Percentiles rank a stretch among this genome's conserved stretches.
These are phyloP conservation scores for Malthinus flaveolus DNA, from an alignment of 2,888 invertebrate species.

Conservation along the genomic window DNA sequence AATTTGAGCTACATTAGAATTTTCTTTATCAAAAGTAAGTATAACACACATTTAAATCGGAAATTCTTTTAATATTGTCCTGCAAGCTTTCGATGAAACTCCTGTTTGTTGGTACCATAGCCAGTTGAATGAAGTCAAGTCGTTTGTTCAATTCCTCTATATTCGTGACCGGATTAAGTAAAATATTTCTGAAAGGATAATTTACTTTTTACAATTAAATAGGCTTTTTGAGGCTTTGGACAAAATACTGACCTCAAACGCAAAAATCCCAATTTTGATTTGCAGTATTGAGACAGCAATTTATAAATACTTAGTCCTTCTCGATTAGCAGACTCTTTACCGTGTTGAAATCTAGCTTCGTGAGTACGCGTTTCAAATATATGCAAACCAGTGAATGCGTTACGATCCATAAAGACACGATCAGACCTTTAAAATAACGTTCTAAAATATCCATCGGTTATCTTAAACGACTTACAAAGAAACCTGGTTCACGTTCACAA, in stretches of 20 bases:
- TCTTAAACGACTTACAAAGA: conserved; percentile 60
- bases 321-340: conserved; percentile 60
- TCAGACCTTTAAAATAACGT: conserved; percentile 59
- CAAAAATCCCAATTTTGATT: conserved; percentile 68
- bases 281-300: conserved; percentile 66
- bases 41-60: conserved; percentile 63
- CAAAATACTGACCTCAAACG: conserved; percentile 61
- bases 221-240: no score
- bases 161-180: conserved; percentile 73
- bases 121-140: conserved; percentile 71
- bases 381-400: conserved; percentile 74
- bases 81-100: conserved; percentile 65
- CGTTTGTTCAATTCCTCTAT: conserved; percentile 62
- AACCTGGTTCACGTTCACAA: conserved; percentile 61
- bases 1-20: conserved; percentile 1
- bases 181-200: conserved; percentile 60
- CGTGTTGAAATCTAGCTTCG: conserved; percentile 74
- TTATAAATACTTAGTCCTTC: conserved; percentile 77
- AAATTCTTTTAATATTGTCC: conserved; percentile 63
- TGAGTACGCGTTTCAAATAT: conserved; percentile 74
- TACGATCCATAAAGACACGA: conserved; percentile 71
- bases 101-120: conserved; percentile 63
- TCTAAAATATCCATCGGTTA: background rate
- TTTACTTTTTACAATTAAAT: background rate
- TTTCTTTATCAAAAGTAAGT: no score